phyloP scores from a whole-genome alignment of 2,797 vertebrate species.

The Diplodus sargus region DNA sequence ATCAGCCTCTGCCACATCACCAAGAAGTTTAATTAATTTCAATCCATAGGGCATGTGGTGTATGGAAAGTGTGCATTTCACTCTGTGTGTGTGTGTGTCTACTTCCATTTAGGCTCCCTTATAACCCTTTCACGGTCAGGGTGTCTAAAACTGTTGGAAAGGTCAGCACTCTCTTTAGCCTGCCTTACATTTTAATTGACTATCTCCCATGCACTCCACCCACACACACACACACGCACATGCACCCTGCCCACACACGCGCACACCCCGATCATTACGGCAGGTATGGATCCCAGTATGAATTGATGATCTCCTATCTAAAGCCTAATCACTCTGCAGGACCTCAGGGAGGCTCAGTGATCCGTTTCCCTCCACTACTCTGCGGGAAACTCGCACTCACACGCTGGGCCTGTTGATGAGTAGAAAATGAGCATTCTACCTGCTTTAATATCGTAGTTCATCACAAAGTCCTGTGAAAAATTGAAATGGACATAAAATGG shows the following conservation, averaged over 20 bases:
- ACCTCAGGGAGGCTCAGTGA: conserved; percentile 80
- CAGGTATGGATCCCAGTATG: conserved; percentile 81
- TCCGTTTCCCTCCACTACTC: conserved; percentile 77
- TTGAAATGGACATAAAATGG: conserved; percentile 72
- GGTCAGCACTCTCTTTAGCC: conserved; percentile 87
- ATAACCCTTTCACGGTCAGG: conserved; percentile 79
- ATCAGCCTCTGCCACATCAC: conserved; percentile 75
- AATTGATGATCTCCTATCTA: conserved; percentile 86
- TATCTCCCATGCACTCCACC: conserved; percentile 65
- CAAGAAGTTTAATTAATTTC: conserved; percentile 80
- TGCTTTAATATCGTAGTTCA: conserved; percentile 75
- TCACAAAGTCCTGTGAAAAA: conserved; percentile 72
- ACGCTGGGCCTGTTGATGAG: conserved; percentile 80
- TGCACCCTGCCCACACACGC: conserved; percentile 54
- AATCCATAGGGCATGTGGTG: conserved; percentile 70
- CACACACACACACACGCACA: conserved; percentile 39
- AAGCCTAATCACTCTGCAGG: conserved; percentile 82
- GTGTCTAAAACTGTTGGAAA: conserved; percentile 84
- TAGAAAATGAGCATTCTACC: conserved; percentile 81
- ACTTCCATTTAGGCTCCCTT: conserved; percentile 74
- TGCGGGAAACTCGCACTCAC: conserved; percentile 70
- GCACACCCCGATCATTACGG: conserved; percentile 73
- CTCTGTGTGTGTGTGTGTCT: conserved; percentile 52
- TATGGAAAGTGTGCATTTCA: conserved; percentile 51
- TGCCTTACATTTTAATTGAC: conserved; percentile 87